These are phyloP conservation scores for Timandra comae DNA, from an alignment of 2,888 invertebrate species.

Conservation along the genomic window DNA sequence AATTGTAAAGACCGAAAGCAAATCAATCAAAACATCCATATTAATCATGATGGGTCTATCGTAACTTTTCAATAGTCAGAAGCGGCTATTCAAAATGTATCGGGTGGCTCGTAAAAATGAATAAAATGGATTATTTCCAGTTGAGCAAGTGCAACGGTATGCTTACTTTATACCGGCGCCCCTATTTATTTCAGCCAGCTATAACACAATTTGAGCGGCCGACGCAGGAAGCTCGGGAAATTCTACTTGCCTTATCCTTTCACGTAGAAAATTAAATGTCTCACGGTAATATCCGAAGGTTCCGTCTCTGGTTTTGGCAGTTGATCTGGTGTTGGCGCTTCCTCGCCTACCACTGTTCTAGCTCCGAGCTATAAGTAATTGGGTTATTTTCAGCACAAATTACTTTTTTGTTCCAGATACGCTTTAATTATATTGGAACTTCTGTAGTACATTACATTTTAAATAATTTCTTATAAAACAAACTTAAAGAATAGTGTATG, in stretches of 20 bases:
- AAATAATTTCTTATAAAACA: no score
- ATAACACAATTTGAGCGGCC: constrained; percentile 57
- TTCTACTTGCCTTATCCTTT: constrained; percentile 70
- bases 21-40: constrained; percentile 3
- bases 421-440: no score
- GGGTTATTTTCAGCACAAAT: no score
- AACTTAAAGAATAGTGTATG: no score
- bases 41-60: neutral
- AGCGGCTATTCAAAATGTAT: neutral
- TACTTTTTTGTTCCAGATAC: no score
- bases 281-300: constrained; percentile 65
- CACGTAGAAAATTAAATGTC: constrained; percentile 77
- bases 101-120: constrained; percentile 1
- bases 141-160: constrained; percentile 26
- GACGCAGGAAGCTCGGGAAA: constrained; percentile 53
- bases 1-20: neutral
- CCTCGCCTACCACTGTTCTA: no score
- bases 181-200: constrained; percentile 43
- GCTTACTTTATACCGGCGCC: constrained; percentile 26
- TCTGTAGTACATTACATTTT: no score
- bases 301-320: constrained; percentile 63
- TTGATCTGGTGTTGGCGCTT: constrained; percentile 45
- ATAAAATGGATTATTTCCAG: constrained; percentile 10
- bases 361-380: no score
- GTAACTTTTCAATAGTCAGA: neutral